These are phyloP conservation scores for Colletes gigas DNA, from an alignment of 1,140 invertebrate genomes.

Conservation along the genomic window DNA sequence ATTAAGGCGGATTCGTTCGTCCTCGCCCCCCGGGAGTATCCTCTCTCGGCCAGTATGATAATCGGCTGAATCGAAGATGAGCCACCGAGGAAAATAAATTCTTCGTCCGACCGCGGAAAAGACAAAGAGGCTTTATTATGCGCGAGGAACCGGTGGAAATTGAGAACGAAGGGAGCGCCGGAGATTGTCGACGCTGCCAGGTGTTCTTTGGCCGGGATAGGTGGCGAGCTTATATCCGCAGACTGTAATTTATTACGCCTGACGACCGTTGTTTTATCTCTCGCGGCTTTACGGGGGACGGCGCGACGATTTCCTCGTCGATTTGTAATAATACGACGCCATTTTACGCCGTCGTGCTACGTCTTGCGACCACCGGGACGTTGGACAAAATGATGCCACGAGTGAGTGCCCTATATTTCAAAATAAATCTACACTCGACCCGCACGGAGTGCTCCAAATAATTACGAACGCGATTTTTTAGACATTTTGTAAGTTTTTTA, in stretches of 20 bases:
- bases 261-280: constrained; percentile 15
- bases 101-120: constrained; percentile 50
- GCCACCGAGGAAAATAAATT: constrained; percentile 58
- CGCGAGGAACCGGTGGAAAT: constrained; percentile 60
- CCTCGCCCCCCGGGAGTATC: background rate
- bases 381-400: too few species aligned
- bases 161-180: constrained; percentile 52
- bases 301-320: background rate
- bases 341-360: background rate
- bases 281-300: background rate
- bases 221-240: constrained; percentile 58
- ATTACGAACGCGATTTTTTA: too few species aligned
- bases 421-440: too few species aligned
- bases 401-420: too few species aligned
- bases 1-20: constrained; percentile 22
- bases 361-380: background rate
- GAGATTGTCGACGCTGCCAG: constrained; percentile 55
- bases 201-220: constrained; percentile 37
- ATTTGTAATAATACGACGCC: background rate
- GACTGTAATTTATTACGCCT: constrained; percentile 48
- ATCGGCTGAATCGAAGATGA: constrained; percentile 64
- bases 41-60: constrained; percentile 53
- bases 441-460: too few species aligned
- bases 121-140: constrained; percentile 70
- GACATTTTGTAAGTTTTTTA: too few species aligned